Conservation (phyloP, 2,888 invertebrate species). For the Mamestra brassicae region DNA sequence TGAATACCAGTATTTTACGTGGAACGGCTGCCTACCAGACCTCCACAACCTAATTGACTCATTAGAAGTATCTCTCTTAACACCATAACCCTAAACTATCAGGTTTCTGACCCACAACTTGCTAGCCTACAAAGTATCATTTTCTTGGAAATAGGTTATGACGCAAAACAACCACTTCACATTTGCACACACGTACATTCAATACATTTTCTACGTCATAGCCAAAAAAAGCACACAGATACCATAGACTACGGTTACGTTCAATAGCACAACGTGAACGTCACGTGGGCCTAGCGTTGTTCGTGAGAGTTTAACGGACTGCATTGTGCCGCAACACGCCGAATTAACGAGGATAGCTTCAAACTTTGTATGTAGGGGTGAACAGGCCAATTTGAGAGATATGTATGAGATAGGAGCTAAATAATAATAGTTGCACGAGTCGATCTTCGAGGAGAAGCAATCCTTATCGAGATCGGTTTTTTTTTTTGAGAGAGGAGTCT, state of each 20-base stretch:
- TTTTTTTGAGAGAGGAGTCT: too few species aligned
- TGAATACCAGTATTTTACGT: too few species aligned
- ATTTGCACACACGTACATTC: constrained; percentile 7
- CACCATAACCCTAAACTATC: too few species aligned
- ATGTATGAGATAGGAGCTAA: background rate
- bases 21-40: too few species aligned
- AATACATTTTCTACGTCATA: constrained; percentile 12
- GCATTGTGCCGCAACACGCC: constrained; percentile 59
- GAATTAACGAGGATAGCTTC: constrained; percentile 39
- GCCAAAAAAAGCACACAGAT: constrained; percentile 30
- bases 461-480: too few species aligned
- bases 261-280: constrained; percentile 43
- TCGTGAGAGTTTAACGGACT: constrained; percentile 60
- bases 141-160: constrained; percentile 23
- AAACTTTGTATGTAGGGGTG: constrained; percentile 13
- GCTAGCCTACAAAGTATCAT: background rate
- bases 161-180: constrained; percentile 26
- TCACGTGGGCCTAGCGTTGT: constrained; percentile 36
- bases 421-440: background rate
- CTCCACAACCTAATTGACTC: too few species aligned
- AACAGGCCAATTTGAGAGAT: background rate
- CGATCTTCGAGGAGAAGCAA: too few species aligned
- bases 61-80: background rate
- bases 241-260: constrained; percentile 28
- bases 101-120: background rate